These are phyloP conservation scores for Idaea straminata DNA, from an alignment of 2,888 invertebrate genomes.

Conservation along the genomic window DNA sequence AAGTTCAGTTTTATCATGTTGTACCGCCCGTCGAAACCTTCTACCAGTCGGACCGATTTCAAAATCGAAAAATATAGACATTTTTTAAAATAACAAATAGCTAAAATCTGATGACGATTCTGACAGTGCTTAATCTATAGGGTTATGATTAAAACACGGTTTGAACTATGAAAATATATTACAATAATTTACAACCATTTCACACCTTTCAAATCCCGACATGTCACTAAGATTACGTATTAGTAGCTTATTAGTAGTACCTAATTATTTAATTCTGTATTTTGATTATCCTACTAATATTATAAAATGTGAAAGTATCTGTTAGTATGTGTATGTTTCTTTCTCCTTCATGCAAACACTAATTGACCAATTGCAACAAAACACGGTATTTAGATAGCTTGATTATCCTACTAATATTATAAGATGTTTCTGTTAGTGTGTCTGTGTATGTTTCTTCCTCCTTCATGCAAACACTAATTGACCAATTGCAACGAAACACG, in stretches of 20 bases:
- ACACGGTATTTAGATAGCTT: too few species aligned
- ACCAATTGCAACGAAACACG: too few species aligned
- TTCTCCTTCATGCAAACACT: too few species aligned
- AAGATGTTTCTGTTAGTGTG: too few species aligned
- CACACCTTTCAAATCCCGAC: background rate
- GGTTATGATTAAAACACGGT: conserved; percentile 43
- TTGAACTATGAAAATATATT: conserved; percentile 65
- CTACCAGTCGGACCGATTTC: conserved; percentile 50
- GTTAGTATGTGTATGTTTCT: too few species aligned
- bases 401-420: too few species aligned
- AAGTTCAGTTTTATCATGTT: conserved; percentile 59
- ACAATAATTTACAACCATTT: conserved; percentile 58
- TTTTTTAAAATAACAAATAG: conserved; percentile 26
- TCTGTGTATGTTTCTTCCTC: too few species aligned
- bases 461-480: too few species aligned
- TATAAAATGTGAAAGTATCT: too few species aligned
- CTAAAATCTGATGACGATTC: too few species aligned
- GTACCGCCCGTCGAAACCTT: conserved; percentile 61
- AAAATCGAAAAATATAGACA: conserved; percentile 73
- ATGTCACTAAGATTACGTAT: conserved; percentile 43
- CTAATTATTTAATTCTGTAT: conserved; percentile 26
- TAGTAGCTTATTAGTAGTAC: conserved; percentile 40
- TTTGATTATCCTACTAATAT: too few species aligned
- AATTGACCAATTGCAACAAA: too few species aligned
- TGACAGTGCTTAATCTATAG: conserved; percentile 31